Conservation (phyloP, 2,888 invertebrate species). For the Tachina grossa region DNA sequence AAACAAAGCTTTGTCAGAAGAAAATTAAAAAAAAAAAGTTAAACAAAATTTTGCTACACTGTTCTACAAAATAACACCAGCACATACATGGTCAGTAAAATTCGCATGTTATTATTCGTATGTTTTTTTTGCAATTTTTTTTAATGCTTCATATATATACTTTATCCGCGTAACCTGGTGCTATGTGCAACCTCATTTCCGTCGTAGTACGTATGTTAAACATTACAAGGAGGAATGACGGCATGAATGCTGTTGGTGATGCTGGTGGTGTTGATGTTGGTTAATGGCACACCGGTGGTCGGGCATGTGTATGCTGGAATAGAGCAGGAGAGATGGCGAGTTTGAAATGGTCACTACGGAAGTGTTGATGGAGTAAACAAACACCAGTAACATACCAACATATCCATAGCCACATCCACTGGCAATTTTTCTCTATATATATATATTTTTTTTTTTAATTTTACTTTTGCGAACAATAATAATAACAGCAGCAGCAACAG, state of each 20-base stretch:
- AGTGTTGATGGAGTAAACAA: slow-evolving; percentile 72
- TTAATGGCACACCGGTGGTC: slow-evolving; percentile 26
- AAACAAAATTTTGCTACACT: slow-evolving; percentile 10
- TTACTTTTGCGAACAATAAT: background rate
- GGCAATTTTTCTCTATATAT: slow-evolving; percentile 6
- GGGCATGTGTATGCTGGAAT: background rate
- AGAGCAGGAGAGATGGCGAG: slow-evolving; percentile 36
- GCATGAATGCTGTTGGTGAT: slow-evolving; percentile 53
- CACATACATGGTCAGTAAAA: slow-evolving; percentile 64
- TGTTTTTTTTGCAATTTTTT: background rate
- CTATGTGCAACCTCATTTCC: slow-evolving; percentile 71
- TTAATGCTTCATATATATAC: slow-evolving; percentile 18
- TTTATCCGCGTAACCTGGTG: slow-evolving; percentile 68
- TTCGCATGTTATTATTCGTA: slow-evolving; percentile 39
- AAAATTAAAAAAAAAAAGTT: too few relatives aligned
- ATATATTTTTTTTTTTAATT: background rate
- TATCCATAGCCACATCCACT: slow-evolving; percentile 71
- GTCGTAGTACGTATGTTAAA: slow-evolving; percentile 65
- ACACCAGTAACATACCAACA: slow-evolving; percentile 71
- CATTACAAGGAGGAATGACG: slow-evolving; percentile 62
- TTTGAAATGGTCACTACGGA: slow-evolving; percentile 68
- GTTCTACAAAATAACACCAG: slow-evolving; percentile 10
- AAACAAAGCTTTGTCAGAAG: too few relatives aligned
- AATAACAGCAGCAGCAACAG: slow-evolving; percentile 40
- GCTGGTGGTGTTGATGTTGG: slow-evolving; percentile 60